Conservation (phyloP, 2,888 invertebrate species). For the Idaea straminata region DNA sequence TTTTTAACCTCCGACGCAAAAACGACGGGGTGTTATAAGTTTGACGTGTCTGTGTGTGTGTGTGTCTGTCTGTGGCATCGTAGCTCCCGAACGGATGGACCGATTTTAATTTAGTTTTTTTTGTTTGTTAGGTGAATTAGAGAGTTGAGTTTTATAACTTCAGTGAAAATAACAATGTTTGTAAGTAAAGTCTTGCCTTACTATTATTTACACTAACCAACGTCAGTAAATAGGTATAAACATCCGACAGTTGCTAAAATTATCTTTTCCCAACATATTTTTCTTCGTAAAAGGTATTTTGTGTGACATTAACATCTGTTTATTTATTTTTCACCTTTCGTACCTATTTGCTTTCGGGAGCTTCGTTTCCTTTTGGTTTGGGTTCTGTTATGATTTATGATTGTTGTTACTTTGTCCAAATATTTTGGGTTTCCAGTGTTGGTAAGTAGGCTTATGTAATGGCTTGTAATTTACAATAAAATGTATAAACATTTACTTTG, state of each 20-base stretch:
- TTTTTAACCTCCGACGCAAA: too few relatives aligned
- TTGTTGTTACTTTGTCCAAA: neutral
- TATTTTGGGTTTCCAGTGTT: neutral
- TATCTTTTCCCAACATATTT: neutral
- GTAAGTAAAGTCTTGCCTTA: too few relatives aligned
- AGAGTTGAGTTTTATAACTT: too few relatives aligned
- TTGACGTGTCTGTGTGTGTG: too few relatives aligned
- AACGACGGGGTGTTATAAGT: too few relatives aligned
- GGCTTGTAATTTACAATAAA: neutral
- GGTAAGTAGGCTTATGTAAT: neutral
- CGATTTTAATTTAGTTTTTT: too few relatives aligned
- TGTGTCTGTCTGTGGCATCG: too few relatives aligned
- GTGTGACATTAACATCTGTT: neutral
- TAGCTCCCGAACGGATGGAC: too few relatives aligned
- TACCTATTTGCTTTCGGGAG: neutral
- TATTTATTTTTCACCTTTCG: neutral
- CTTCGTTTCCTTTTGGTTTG: neutral
- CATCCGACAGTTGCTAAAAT: neutral
- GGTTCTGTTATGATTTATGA: neutral
- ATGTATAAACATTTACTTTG: neutral
- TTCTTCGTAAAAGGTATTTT: neutral
- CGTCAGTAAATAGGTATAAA: neutral
- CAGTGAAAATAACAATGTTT: too few relatives aligned
- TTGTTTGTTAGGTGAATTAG: too few relatives aligned
- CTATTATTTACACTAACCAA: too few relatives aligned